Conservation (phyloP, 2,797 vertebrate genomes). For the Ataeniobius toweri region DNA sequence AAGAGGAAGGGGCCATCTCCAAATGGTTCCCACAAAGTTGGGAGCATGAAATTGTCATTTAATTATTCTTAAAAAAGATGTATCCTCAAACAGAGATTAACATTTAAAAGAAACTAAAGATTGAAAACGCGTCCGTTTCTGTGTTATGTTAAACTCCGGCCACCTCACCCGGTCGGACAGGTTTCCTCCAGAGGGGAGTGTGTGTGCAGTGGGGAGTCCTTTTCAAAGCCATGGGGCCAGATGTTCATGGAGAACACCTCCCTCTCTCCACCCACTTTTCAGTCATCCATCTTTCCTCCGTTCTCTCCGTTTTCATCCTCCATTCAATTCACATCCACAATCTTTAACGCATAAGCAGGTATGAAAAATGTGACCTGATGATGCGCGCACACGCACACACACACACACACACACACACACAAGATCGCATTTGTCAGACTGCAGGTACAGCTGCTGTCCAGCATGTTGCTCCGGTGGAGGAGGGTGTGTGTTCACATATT, state of each 20-base stretch:
- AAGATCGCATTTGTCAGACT: slow-evolving; percentile 22
- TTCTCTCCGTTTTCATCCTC: slow-evolving; percentile 2
- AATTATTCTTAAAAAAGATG: too few species aligned
- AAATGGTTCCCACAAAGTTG: too few species aligned
- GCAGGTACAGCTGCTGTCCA: slow-evolving; percentile 23
- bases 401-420: slow-evolving; percentile 4
- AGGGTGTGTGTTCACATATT: slow-evolving; percentile 10
- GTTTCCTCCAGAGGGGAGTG: slow-evolving; percentile 16
- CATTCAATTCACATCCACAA: slow-evolving; percentile 5
- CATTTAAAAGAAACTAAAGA: too few species aligned
- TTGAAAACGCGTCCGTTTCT: not conserved
- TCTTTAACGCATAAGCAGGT: slow-evolving; percentile 13
- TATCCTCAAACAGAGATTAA: too few species aligned
- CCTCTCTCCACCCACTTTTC: slow-evolving; percentile 11
- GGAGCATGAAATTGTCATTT: too few species aligned
- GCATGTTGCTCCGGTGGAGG: slow-evolving; percentile 13
- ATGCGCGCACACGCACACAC: not conserved
- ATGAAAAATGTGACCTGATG: slow-evolving; percentile 15
- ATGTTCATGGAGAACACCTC: slow-evolving; percentile 38
- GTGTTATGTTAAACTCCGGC: slow-evolving; percentile 2
- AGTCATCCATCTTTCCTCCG: slow-evolving; percentile 11
- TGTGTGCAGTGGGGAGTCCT: slow-evolving; percentile 25
- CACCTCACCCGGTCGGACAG: slow-evolving; percentile 30
- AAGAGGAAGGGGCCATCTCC: too few species aligned
- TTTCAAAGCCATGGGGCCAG: slow-evolving; percentile 42